A percentile compares a stretch with the other conserved stretches of the same genome.
Conservation (phyloP, 1,140 invertebrate species). For the Aplysia californica region DNA sequence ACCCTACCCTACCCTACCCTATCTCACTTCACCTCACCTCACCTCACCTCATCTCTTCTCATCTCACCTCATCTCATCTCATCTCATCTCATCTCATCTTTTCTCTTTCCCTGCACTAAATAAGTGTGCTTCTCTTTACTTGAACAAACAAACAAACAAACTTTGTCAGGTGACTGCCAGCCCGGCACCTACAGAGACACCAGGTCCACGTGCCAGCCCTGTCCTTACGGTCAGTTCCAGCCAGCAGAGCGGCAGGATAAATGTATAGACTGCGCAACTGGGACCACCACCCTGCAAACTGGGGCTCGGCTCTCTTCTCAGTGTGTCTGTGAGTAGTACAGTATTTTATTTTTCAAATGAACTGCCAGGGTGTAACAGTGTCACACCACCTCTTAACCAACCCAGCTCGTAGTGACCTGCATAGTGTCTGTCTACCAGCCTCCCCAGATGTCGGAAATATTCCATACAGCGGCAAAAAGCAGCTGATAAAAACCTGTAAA, state of each 20-base stretch:
- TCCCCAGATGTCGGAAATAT: too few species aligned
- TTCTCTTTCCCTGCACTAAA: too few species aligned
- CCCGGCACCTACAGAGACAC: conserved; percentile 27
- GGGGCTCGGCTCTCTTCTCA: too few species aligned
- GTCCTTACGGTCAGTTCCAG: conserved; percentile 40
- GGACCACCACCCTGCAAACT: conserved; percentile 33
- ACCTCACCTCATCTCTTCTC: background rate
- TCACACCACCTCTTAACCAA: background rate
- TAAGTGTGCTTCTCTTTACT: too few species aligned
- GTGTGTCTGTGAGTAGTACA: too few species aligned
- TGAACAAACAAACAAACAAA: background rate
- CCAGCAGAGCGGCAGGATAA: conserved; percentile 28
- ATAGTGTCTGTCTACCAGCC: too few species aligned
- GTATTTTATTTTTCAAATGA: conserved; percentile 19
- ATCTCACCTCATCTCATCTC: background rate
- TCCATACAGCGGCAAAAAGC: background rate
- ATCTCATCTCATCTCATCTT: background rate
- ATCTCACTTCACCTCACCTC: background rate
- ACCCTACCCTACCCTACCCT: background rate
- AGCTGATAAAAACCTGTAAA: too few species aligned
- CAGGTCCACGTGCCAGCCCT: conserved; percentile 30
- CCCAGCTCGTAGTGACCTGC: too few species aligned
- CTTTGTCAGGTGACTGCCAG: background rate
- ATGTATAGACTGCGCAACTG: conserved; percentile 36
- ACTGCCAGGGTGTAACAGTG: conserved; percentile 21